Evolutionary conservation across 1,140 invertebrate genomes (phyloP).

Genomic region (Kradibia gibbosae): DNA sequence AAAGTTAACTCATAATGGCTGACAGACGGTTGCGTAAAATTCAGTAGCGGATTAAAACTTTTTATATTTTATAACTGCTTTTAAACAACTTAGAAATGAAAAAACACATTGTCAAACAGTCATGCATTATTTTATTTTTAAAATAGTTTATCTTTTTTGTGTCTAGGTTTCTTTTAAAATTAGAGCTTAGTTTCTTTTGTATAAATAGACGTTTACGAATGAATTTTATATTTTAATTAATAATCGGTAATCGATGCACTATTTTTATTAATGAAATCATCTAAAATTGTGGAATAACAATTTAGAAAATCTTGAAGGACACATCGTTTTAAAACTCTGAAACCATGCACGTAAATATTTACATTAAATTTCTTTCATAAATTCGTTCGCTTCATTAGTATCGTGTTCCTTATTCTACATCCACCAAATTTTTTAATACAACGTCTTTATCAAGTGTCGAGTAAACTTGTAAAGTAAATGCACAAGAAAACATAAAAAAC

Average conservation of each 20-base stretch:
- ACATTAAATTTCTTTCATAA: too few species aligned
- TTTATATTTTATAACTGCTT: background rate
- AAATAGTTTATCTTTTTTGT: background rate
- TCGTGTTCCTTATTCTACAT: too few species aligned
- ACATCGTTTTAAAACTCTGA: too few species aligned
- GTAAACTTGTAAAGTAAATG: background rate
- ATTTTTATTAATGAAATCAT: too few species aligned
- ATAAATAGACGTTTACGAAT: background rate
- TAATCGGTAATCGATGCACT: background rate
- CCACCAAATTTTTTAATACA: background rate
- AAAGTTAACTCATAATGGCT: background rate
- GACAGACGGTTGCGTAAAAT: background rate
- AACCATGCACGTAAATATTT: too few species aligned
- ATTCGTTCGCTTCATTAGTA: too few species aligned
- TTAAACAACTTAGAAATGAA: background rate
- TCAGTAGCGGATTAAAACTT: background rate
- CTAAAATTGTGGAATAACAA: too few species aligned
- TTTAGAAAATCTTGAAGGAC: too few species aligned
- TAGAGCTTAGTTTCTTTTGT: background rate
- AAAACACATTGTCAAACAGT: background rate
- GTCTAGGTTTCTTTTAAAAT: background rate
- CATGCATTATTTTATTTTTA: slow-evolving; percentile 10
- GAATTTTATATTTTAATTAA: background rate
- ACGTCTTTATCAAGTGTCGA: background rate
- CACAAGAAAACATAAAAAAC: background rate